These are phyloP conservation scores for Lipophrys pholis DNA, from an alignment of 2,113 vertebrate genomes.

Conservation along the genomic window DNA sequence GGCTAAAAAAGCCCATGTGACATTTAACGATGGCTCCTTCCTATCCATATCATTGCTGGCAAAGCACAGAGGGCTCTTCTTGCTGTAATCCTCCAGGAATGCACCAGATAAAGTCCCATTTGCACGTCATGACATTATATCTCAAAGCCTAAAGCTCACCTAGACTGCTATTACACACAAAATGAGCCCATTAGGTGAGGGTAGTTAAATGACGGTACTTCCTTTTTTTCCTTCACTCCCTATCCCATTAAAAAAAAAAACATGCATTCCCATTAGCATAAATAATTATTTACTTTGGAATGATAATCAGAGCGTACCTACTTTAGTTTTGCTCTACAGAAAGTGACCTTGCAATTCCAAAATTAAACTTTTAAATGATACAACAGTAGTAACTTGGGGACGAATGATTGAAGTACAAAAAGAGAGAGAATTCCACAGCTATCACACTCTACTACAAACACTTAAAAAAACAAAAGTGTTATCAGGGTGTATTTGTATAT, in stretches of 20 bases:
- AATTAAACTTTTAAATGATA: too few species aligned
- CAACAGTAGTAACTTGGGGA: too few species aligned
- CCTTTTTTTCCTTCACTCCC: neutral
- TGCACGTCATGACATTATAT: constrained; percentile 44
- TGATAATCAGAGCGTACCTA: too few species aligned
- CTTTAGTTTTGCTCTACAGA: too few species aligned
- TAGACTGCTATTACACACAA: constrained; percentile 17
- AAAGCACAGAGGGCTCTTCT: constrained; percentile 49
- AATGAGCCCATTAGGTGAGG: constrained; percentile 11
- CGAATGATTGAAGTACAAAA: too few species aligned
- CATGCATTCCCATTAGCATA: too few species aligned
- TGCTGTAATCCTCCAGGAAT: constrained; percentile 70
- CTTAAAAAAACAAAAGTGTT: too few species aligned
- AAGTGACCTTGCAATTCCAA: too few species aligned
- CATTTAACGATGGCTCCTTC: constrained; percentile 56
- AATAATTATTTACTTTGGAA: too few species aligned
- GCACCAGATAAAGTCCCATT: constrained; percentile 48
- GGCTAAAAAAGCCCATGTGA: constrained; percentile 40
- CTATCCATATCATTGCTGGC: constrained; percentile 52
- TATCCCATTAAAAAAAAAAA: neutral
- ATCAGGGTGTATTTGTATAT: too few species aligned
- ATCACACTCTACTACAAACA: too few species aligned
- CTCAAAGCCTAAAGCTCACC: constrained; percentile 17
- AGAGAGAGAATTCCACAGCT: too few species aligned
- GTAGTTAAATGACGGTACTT: neutral